Base-by-base conservation (phyloP, 2,113 vertebrate genomes). In the Junco hyemalis region DNA sequence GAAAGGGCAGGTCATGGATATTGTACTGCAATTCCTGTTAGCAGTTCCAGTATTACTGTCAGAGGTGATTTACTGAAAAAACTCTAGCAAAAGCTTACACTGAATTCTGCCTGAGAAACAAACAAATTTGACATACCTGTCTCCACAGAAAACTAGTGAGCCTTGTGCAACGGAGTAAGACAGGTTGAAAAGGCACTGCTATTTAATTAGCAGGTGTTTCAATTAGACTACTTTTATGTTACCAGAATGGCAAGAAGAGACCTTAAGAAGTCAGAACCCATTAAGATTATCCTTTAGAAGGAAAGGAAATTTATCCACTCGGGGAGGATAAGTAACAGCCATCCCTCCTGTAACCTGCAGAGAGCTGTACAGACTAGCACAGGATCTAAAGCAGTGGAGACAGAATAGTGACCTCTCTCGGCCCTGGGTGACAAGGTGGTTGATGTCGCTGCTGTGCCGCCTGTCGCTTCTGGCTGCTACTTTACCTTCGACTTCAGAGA, bases 401-500 rank as follows among this genome's bases (percentile, higher is more conserved):
- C 29, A 91, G 92, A 96, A 91, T 28, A 97, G 61, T 87, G 83
- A 99, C 99, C 99, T 99, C 97, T 99, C 99, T 98, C 99, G 98
- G 96, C 99, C 99, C 85, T 99, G 99, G 66, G 99, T 99, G 44
- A 99, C 98, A 40, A 99, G 97, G 93, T 99, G 99, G 96, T 99
- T 99, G 97, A 98, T 98, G 54, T 99, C 99, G n/a, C 99, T 98
- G 95, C 99, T 99, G 96, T 99, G 98, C 93, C 99, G 96, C 90
- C 99, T 95, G 97, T 99, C 99, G 79, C 98, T 98, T 97, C 99
- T 98, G 90, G 98, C 98, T 92, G 98, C 98, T 86, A 98, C 98
- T 98, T 99, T 99, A 48, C 99, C 99, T 98, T 99, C 99, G 90
- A 99, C 99, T 98, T 99, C 99, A 88, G 99, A 98, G 31, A 99